Evolutionary conservation across 2,888 invertebrate genomes (phyloP).

Genomic region (Xylophagus ater): DNA sequence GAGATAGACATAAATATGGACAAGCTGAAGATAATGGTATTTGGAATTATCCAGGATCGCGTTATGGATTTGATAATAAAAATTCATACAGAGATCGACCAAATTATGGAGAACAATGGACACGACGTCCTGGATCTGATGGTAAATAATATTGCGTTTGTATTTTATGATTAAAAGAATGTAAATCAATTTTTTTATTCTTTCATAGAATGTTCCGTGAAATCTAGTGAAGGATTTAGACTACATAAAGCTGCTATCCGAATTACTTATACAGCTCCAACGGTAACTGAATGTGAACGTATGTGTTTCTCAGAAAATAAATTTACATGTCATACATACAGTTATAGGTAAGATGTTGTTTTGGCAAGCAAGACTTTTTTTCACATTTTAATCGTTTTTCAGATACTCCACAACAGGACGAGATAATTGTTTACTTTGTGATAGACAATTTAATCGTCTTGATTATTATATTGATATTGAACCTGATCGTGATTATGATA

Average conservation of each 20-base stretch:
- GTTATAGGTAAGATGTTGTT: slow-evolving; percentile 46
- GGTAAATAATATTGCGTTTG: slow-evolving; percentile 24
- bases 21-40: slow-evolving; percentile 36
- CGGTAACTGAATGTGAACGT: slow-evolving; percentile 64
- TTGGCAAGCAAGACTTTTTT: background rate
- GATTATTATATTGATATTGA: slow-evolving; percentile 63
- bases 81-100: slow-evolving; percentile 25
- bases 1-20: slow-evolving; percentile 32
- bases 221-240: slow-evolving; percentile 63
- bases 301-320: slow-evolving; percentile 59
- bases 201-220: slow-evolving; percentile 58
- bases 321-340: slow-evolving; percentile 65
- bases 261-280: slow-evolving; percentile 51
- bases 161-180: slow-evolving; percentile 1
- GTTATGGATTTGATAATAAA: slow-evolving; percentile 27
- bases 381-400: slow-evolving; percentile 7
- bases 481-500: slow-evolving; percentile 64
- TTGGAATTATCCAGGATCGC: slow-evolving; percentile 41
- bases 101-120: slow-evolving; percentile 37
- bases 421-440: slow-evolving; percentile 70
- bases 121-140: slow-evolving; percentile 37
- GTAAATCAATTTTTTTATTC: slow-evolving; percentile 4
- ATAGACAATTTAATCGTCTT: slow-evolving; percentile 54
- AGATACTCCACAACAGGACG: slow-evolving; percentile 36
- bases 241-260: slow-evolving; percentile 56